Evolutionary conservation across 2,113 vertebrate species (phyloP), one percentile per base, ranked within the genome.

Genomic region (Xiphophorus couchianus): DNA sequence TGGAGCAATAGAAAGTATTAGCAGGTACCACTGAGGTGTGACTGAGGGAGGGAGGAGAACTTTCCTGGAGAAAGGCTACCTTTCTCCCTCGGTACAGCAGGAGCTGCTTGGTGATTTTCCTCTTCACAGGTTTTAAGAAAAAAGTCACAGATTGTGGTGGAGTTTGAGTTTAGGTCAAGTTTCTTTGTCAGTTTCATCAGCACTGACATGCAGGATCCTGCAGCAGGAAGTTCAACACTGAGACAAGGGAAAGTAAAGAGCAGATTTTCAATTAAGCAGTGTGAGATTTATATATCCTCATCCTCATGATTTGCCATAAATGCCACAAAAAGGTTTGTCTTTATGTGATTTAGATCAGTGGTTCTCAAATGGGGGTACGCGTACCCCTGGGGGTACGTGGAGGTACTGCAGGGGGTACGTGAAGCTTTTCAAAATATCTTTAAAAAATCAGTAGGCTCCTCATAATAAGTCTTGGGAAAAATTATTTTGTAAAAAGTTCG

Each of bases 1-100:
- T 78, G 58, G 85, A 90, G 81, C 80, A 63, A 76, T 84, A 81
- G 83, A 81, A 88, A 74, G 83, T 86, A 89, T 91, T 87, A 90
- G 75, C 76, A 83, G 80, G 81, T 69, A 65, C 77, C 73, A 76
- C 81, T 39, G 69, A 90, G 74, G 86, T 87, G 85, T 90, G 90
- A 90, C 87, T 64, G 75, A 83, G 71, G 80, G 66, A 72, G 68
- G 44, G 25, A 73, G 83, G 71, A 31, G 60, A 69, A 85, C 82
- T 85, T 80, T 80, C 31, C 70, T 66, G 66, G 78, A 86, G 71
- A 81, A 76, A 77, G 66, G 22, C 37, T 70, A 22, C 17, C 33
- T 60, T 78, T 81, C 76, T 72, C 62, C 48, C n/a, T 61, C 27
- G 39, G 44, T 82, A 68, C 54, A 61, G 73, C 31, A 15, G 31